A percentile compares a stretch with the other conserved stretches of the same genome.
Evolutionary conservation across 1,140 invertebrate genomes (phyloP).

Genomic region (Ephestia elutella): DNA sequence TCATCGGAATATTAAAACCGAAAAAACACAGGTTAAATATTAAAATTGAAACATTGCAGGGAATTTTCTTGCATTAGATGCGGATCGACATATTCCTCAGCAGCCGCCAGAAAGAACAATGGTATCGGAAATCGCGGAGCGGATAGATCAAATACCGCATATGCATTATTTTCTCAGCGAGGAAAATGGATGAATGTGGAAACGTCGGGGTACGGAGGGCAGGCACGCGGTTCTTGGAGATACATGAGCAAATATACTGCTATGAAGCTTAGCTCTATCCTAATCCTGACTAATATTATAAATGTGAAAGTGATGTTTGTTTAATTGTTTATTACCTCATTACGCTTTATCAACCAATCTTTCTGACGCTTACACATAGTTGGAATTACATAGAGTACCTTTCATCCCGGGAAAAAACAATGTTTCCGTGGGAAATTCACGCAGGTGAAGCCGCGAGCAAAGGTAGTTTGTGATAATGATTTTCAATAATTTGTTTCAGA

Average conservation of each 20-base stretch:
- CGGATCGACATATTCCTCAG: background rate
- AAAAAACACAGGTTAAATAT: background rate
- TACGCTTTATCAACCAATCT: too few relatives aligned
- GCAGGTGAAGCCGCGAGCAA: too few relatives aligned
- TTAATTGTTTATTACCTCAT: too few relatives aligned
- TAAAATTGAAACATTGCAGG: background rate
- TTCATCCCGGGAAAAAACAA: too few relatives aligned
- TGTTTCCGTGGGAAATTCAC: too few relatives aligned
- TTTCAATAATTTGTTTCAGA: too few relatives aligned
- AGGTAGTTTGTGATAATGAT: too few relatives aligned
- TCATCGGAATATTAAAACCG: too few relatives aligned
- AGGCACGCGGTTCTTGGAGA: background rate
- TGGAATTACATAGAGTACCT: too few relatives aligned
- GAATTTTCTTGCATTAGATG: background rate
- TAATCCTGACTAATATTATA: too few relatives aligned
- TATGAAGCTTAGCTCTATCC: background rate
- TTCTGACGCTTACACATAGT: too few relatives aligned
- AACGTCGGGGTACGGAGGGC: background rate
- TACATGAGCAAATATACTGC: conserved; percentile 6
- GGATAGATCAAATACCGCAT: conserved; percentile 1
- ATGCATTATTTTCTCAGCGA: conserved; percentile 1
- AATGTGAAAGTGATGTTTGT: too few relatives aligned
- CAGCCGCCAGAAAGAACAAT: background rate
- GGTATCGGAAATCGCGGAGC: background rate
- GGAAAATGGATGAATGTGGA: conserved; percentile 1